These are phyloP conservation scores for Phylloscopus whistleri DNA, from an alignment of 2,113 vertebrate species.

Conservation along the genomic window DNA sequence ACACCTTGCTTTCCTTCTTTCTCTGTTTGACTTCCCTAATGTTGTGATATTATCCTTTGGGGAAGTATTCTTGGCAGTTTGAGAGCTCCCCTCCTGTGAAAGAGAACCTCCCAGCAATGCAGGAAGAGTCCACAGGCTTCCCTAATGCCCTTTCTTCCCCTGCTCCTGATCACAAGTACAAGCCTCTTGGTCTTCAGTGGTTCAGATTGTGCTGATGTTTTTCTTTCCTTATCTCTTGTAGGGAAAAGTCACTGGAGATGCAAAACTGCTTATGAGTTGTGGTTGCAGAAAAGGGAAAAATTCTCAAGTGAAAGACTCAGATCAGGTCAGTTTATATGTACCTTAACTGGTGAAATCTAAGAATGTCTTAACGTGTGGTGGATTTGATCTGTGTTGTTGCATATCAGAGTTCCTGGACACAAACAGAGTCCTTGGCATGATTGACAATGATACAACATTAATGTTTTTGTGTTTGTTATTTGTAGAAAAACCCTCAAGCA, in stretches of 20 bases:
- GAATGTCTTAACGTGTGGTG: background rate
- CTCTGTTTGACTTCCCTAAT: background rate
- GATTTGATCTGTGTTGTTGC: background rate
- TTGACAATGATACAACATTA: background rate
- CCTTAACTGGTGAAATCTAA: background rate
- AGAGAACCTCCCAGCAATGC: background rate
- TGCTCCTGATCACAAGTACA: background rate
- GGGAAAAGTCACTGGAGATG: slow-evolving; percentile 59
- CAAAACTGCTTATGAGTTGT: slow-evolving; percentile 58
- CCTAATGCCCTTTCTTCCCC: background rate
- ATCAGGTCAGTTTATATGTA: slow-evolving; percentile 45
- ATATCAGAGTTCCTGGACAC: background rate
- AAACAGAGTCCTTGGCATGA: background rate
- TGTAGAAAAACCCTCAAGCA: background rate
- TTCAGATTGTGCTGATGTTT: background rate
- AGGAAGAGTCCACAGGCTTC: background rate
- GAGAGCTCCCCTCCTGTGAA: background rate
- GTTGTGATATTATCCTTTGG: background rate
- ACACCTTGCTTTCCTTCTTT: background rate
- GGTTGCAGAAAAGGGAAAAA: slow-evolving; percentile 61
- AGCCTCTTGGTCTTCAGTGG: background rate
- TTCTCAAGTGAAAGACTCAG: slow-evolving; percentile 51
- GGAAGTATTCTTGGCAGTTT: background rate
- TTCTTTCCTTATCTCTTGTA: slow-evolving; percentile 24
- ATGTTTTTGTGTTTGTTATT: background rate